Evolutionary conservation across 2,888 invertebrate genomes (phyloP), one percentile per base, ranked within the genome.

Genomic region (Alloscopus bannaensis): DNA sequence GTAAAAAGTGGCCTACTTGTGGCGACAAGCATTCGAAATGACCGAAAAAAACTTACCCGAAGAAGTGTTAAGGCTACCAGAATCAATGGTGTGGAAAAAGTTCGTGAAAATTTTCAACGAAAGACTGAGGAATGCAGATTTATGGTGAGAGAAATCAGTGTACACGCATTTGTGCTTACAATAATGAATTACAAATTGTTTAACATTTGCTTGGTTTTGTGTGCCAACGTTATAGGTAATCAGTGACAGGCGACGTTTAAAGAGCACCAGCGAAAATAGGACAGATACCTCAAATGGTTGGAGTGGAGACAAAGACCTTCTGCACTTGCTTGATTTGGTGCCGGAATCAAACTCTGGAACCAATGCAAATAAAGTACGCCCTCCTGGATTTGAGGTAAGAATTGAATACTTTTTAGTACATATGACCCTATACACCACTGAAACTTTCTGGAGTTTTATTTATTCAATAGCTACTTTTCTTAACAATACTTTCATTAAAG

Each of bases 301-400:
- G 31, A 50, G 40, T 11, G 29, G 40, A 1, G 36, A 66, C 2
- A 62, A 29, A 13, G 68, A 57, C 18, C 45, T 83, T 6, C 65
- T 75, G 2, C 79, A 81, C 8, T 40, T 83, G 8, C 72, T 81
- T 1, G 83, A 83, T 69, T 65, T 81, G 24, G 81, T 83, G 2
- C 71, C 68, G 16, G 81, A 75, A 24, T 36, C 60, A 3, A 65
- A 64, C 16, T 29, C 45, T 62, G 8, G 50, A 40, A 20, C 18
- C 3, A 42, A 57, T 0, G 28, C 24, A 42, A 52, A 36, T 28
- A 75, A 60, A 65, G 42, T 13, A 4, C 50, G 28, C 4, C 77
- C 77, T 8, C 24, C 62, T n/a, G 77, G 77, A 18, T 77, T 77
- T 55, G 77, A 77, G 62, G 76, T 76, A 50, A 11, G 6, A 24